Percentiles rank a stretch among this genome's conserved stretches.
phyloP scores from a whole-genome alignment of 1,140 invertebrate genomes.

The Rhyacophila brunnea region DNA sequence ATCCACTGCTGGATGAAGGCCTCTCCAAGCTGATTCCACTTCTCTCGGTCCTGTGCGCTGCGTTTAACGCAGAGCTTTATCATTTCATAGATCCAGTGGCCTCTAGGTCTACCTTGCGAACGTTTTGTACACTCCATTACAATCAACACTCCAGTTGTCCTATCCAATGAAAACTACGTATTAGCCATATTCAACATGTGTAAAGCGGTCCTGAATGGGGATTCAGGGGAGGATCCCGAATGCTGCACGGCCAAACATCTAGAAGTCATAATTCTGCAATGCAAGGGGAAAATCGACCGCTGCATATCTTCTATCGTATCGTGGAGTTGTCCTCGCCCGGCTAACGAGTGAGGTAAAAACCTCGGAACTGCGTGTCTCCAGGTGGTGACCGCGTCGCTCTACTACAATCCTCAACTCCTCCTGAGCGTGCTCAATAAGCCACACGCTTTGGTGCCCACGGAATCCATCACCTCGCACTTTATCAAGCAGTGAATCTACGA shows the following conservation, averaged over 20 bases:
- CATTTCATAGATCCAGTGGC: too few relatives aligned
- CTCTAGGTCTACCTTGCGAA: too few relatives aligned
- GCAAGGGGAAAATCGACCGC: conserved; percentile 83
- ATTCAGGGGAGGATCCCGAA: conserved; percentile 92
- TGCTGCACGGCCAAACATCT: conserved; percentile 96
- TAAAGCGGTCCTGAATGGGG: conserved; percentile 80
- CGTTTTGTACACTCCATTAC: too few relatives aligned
- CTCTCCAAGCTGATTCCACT: too few relatives aligned
- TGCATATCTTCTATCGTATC: conserved; percentile 85
- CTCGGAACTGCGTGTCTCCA: conserved; percentile 87
- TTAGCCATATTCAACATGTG: conserved; percentile 95
- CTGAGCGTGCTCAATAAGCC: conserved; percentile 80
- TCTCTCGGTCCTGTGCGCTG: too few relatives aligned
- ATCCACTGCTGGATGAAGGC: too few relatives aligned
- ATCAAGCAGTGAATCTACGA: conserved; percentile 97
- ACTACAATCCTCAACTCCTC: conserved; percentile 87
- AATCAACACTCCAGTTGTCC: conserved; percentile 89
- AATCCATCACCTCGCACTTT: conserved; percentile 87
- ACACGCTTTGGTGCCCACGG: conserved; percentile 64
- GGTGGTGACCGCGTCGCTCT: conserved; percentile 93
- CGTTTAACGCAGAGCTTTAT: too few relatives aligned
- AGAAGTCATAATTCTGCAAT: conserved; percentile 96
- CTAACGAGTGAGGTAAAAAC: conserved; percentile 85
- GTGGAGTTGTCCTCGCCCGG: conserved; percentile 86
- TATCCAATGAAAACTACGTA: conserved; percentile 86